Evolutionary conservation across 2,113 vertebrate species (phyloP), one percentile per base, ranked within the genome.

Genomic region (Tympanuchus pallidicinctus): DNA sequence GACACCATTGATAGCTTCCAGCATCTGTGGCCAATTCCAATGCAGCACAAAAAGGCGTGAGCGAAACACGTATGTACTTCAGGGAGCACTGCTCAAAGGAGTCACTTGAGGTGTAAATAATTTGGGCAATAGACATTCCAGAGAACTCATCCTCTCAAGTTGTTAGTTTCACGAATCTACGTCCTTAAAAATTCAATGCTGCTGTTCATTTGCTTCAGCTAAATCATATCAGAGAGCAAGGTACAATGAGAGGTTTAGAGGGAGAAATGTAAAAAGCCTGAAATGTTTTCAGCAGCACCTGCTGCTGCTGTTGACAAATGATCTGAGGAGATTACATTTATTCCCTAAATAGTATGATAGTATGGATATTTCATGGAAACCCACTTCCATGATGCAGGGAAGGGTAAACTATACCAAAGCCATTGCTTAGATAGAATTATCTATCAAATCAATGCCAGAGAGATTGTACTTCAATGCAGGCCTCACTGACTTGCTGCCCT

Each of bases 1-100:
- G 56, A 83, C 0, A 0, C 32, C 15, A 6, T 34, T 16, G 1
- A 85, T 25, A 86, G 48, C 1, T 3, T 61, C 17, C 0, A 2
- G 16, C 36, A 8, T 78, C 32, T 63, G 34, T 71, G 32, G 38
- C 14, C 4, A 15, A 27, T 77, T 94, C 28, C 56, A 84, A 43
- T 0, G 3, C 47, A 72, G 45, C 34, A 24, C 42, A 82, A 87
- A 82, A 77, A 38, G 27, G 24, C 25, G 71, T 72, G 63, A 91
- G 52, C 43, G 90, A 50, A 50, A 45, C 1, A 3, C 0, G 1
- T 6, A 24, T 30, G 13, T 73, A 54, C 70, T 22, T 73, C 72
- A 40, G 32, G 56, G 28, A 78, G 14, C 0, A 2, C 11, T 36
- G 10, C 65, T 78, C 40, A 48, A 59, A 86, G 38, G 19, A 63